Percentiles rank a stretch among this genome's conserved stretches.
Conservation (phyloP, 2,113 vertebrate genomes). For the Acrocephalus kingi region DNA sequence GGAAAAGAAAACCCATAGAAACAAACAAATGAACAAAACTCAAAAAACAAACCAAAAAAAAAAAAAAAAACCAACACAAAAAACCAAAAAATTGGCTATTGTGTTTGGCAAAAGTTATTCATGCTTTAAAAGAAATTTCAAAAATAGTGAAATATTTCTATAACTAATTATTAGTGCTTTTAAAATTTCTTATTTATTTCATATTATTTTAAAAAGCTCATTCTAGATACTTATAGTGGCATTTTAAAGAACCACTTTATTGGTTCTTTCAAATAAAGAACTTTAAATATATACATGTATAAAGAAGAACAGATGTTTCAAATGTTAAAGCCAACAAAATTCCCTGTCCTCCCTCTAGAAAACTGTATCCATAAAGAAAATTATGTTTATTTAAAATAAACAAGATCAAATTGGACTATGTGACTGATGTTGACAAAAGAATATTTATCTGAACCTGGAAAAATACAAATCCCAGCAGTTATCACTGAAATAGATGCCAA, state of each 20-base stretch:
- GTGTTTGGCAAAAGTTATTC: neutral
- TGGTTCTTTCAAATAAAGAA: neutral
- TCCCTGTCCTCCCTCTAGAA: neutral
- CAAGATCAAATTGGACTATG: neutral
- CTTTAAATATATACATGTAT: accelerated
- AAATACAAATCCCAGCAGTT: neutral
- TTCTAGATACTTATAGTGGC: neutral
- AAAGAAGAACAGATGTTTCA: neutral
- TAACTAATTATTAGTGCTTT: neutral
- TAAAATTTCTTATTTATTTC: neutral
- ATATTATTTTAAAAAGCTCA: neutral
- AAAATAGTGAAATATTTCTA: neutral
- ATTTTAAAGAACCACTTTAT: too few relatives aligned
- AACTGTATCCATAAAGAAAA: neutral
- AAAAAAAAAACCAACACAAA: neutral
- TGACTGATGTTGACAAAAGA: neutral
- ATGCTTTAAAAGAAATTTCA: neutral
- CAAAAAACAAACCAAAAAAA: too few relatives aligned
- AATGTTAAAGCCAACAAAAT: neutral
- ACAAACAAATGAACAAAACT: too few relatives aligned
- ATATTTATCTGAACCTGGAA: neutral
- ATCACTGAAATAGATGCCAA: neutral
- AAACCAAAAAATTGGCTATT: accelerated
- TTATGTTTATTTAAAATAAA: neutral
- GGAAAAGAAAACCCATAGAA: neutral